Evolutionary conservation across 2,797 vertebrate species (phyloP).

Genomic region (Neomorphus geoffroyi): DNA sequence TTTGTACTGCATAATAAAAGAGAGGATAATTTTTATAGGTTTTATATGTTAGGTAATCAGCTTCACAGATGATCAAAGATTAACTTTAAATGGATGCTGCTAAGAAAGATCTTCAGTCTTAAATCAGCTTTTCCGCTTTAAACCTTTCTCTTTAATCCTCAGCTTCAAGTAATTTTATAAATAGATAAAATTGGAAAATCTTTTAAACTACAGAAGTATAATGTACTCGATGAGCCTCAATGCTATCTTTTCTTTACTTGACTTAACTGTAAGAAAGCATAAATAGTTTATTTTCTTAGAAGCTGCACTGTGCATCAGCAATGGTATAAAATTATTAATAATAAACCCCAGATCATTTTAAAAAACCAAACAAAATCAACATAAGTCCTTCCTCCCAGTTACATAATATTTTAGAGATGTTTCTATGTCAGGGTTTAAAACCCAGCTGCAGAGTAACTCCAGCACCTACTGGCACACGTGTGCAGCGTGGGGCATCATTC

Average conservation of each 20-base stretch:
- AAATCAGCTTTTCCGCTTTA: slow-evolving; percentile 65
- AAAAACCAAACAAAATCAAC: not conserved
- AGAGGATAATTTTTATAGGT: slow-evolving; percentile 53
- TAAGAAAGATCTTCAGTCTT: slow-evolving; percentile 64
- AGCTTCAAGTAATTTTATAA: slow-evolving; percentile 73
- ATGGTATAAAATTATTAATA: not conserved
- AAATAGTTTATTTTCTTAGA: not conserved
- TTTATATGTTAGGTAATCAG: slow-evolving; percentile 65
- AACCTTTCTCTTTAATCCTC: slow-evolving; percentile 65
- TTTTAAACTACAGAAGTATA: slow-evolving; percentile 63
- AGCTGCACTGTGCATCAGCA: not conserved
- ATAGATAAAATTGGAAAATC: slow-evolving; percentile 73
- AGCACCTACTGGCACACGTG: not conserved
- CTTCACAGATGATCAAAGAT: slow-evolving; percentile 67
- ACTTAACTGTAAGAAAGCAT: not conserved
- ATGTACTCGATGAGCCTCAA: slow-evolving; percentile 43
- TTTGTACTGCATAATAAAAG: slow-evolving; percentile 57
- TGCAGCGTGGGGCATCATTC: not conserved
- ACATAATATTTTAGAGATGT: not conserved
- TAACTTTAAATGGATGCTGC: slow-evolving; percentile 70
- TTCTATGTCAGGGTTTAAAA: not conserved
- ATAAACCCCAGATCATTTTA: not conserved
- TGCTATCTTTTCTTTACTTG: slow-evolving; percentile 21
- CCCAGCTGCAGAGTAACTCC: not conserved
- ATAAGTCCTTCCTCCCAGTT: not conserved